A percentile compares a stretch with the other conserved stretches of the same genome.
These are phyloP conservation scores for Chaetodon trifasciatus DNA, from an alignment of 2,797 vertebrate species.

Conservation along the genomic window DNA sequence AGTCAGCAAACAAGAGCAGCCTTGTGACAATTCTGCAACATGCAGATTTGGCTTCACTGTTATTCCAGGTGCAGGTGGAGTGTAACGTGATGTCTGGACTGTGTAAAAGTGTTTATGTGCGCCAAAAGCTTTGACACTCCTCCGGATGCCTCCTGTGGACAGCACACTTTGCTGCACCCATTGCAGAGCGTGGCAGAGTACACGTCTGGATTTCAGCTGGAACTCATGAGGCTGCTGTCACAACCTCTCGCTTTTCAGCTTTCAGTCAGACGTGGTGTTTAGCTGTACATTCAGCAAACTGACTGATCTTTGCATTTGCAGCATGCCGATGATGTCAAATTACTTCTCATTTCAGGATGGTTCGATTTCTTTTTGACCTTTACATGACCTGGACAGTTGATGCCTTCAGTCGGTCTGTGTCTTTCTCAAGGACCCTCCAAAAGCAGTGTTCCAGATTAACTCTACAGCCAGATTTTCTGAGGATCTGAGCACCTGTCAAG, in stretches of 20 bases:
- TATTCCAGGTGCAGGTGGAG: constrained; percentile 57
- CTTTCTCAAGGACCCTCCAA: constrained; percentile 8
- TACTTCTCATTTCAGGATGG: constrained; percentile 9
- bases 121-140: constrained; percentile 42
- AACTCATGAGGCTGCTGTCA: constrained; percentile 38
- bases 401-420: neutral
- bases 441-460: neutral
- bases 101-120: constrained; percentile 44
- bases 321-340: constrained; percentile 13
- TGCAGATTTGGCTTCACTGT: constrained; percentile 28
- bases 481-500: neutral
- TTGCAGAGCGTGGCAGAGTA: constrained; percentile 8
- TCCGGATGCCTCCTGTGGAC: constrained; percentile 34
- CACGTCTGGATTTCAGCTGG: constrained; percentile 19
- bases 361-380: constrained; percentile 22
- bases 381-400: constrained; percentile 8
- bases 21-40: constrained; percentile 20
- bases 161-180: constrained; percentile 15
- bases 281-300: neutral
- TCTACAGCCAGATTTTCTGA: constrained; percentile 10
- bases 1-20: neutral
- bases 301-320: constrained; percentile 2
- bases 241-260: neutral
- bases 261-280: neutral
- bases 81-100: constrained; percentile 48